Conservation (phyloP, 2,888 invertebrate genomes). For the Baccha elongata region DNA sequence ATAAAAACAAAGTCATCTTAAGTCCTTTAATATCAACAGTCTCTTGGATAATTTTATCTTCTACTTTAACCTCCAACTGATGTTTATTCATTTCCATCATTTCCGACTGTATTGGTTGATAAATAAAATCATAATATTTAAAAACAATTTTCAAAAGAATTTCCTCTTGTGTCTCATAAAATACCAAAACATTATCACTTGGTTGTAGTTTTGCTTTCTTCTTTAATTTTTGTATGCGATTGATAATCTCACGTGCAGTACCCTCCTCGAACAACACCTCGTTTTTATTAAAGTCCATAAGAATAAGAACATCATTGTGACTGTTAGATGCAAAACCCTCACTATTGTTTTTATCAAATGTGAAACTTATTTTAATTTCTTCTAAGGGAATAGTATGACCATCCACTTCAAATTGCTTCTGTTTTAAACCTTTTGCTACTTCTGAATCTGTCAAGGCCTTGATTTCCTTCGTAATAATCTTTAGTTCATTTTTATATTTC, state of each 20-base stretch:
- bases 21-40: conserved; percentile 42
- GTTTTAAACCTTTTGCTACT: conserved; percentile 87
- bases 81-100: conserved; percentile 1
- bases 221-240: conserved; percentile 95
- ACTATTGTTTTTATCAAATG: conserved; percentile 77
- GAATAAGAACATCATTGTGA: conserved; percentile 91
- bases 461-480: conserved; percentile 89
- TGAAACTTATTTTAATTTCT: conserved; percentile 87
- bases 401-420: conserved; percentile 87
- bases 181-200: conserved; percentile 80
- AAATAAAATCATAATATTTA: conserved; percentile 54
- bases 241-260: conserved; percentile 94
- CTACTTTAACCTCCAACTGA: neutral
- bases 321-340: conserved; percentile 92
- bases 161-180: conserved; percentile 39
- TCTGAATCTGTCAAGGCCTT: conserved; percentile 89
- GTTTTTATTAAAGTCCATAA: conserved; percentile 93
- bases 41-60: conserved; percentile 42
- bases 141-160: conserved; percentile 30
- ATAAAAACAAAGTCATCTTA: conserved; percentile 42
- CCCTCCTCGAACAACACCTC: conserved; percentile 90
- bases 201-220: conserved; percentile 95
- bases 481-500: conserved; percentile 85
- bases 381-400: conserved; percentile 89
- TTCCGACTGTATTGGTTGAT: conserved; percentile 41